Evolutionary conservation across 2,888 invertebrate species (phyloP).

Genomic region (Catocala nupta): DNA sequence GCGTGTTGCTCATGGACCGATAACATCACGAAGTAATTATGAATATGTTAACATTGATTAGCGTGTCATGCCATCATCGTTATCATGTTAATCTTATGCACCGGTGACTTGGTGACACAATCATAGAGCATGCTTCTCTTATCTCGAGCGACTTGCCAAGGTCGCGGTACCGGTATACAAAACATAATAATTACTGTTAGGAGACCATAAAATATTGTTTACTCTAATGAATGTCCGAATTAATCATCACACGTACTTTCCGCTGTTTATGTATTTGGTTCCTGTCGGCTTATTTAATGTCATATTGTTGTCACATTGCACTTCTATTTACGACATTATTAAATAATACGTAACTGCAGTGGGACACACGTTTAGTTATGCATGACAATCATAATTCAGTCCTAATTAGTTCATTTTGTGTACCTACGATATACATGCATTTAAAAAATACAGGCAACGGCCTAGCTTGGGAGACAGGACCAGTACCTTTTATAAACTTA

Average conservation of each 20-base stretch:
- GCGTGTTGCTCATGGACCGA: conserved; percentile 5
- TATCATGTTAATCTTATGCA: conserved; percentile 74
- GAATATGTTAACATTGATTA: conserved; percentile 52
- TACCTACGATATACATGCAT: too few species aligned
- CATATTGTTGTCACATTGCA: too few species aligned
- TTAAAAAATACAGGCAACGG: too few species aligned
- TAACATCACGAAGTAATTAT: conserved; percentile 37
- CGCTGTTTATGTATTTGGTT: neutral
- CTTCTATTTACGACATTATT: too few species aligned
- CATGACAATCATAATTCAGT: too few species aligned
- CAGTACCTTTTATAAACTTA: too few species aligned
- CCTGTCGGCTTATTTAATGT: too few species aligned
- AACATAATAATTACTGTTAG: conserved; percentile 20
- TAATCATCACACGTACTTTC: conserved; percentile 30
- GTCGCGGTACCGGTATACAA: conserved; percentile 50
- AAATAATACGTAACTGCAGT: too few species aligned
- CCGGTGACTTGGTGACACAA: conserved; percentile 59
- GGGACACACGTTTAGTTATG: too few species aligned
- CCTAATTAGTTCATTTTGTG: too few species aligned
- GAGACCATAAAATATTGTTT: conserved; percentile 4
- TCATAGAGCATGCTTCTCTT: conserved; percentile 63
- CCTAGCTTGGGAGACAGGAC: too few species aligned
- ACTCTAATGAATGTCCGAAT: conserved; percentile 13
- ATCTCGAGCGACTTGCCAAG: conserved; percentile 67
- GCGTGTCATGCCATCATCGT: conserved; percentile 48